Evolutionary conservation across 2,888 invertebrate species (phyloP), one percentile per base, ranked within the genome.

Genomic region (Platypus cylindrus): DNA sequence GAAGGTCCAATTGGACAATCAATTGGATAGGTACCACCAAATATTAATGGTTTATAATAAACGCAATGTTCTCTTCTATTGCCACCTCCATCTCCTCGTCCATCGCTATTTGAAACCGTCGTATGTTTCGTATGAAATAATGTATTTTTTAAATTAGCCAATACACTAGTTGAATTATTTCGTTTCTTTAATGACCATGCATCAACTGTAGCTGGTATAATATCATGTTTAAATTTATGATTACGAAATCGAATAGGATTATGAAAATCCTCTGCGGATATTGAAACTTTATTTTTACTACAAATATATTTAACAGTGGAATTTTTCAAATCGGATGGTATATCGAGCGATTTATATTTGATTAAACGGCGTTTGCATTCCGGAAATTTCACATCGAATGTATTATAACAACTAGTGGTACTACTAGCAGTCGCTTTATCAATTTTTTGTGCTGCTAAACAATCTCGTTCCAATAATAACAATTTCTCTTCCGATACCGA

Each of bases 1-100:
- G 38, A 30, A 1, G 35, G 32, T 5, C 40, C 38, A 7, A 48
- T 57, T 17, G 85, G 85, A 52, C 71, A 70, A 57, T 86, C 86
- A 45, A 89, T 87, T 3, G 87, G 86, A 66, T 73, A 89, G 3
- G 87, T 89, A 33, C 86, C 86, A 48, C 84, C 83, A 58, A 84
- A 86, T 41, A 85, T 71, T 29, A 86, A 68, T 40, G 78, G 78
- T 53, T 73, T 75, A 54, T 67, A 73, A 12, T 56, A 47, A 5
- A 59, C 45, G n/a, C n/a, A n/a, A n/a, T n/a, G n/a, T n/a, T n/a
- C n/a, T n/a, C n/a, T n/a, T n/a, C n/a, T n/a, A n/a, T n/a, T n/a
- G n/a, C n/a, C n/a, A n/a, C n/a, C n/a, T n/a, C n/a, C n/a, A n/a
- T n/a, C n/a, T n/a, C n/a, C n/a, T n/a, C n/a, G n/a, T n/a, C n/a